A percentile compares a stretch with the other conserved stretches of the same genome.
Conservation (phyloP, 2,797 vertebrate genomes). For the Enteromius unitaeniatus region DNA sequence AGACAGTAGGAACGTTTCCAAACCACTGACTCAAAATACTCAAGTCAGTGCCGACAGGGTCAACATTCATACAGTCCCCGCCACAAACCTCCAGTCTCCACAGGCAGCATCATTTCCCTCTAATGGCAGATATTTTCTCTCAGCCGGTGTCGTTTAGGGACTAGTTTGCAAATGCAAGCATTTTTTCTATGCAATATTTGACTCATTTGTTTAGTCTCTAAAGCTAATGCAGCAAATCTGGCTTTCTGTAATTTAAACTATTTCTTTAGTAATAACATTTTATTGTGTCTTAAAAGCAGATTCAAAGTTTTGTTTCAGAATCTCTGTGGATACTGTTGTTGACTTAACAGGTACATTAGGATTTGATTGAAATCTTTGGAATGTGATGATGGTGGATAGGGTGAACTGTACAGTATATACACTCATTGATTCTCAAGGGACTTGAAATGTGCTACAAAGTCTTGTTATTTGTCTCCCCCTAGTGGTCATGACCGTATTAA, state of each 20-base stretch:
- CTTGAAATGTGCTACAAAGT: neutral
- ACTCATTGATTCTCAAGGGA: neutral
- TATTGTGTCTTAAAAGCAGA: constrained; percentile 9
- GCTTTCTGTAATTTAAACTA: neutral
- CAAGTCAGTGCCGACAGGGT: constrained; percentile 44
- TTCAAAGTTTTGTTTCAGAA: neutral
- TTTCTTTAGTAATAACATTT: neutral
- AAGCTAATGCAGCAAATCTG: constrained; percentile 22
- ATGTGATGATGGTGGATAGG: constrained; percentile 19
- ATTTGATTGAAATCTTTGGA: constrained; percentile 15
- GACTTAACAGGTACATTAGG: constrained; percentile 5
- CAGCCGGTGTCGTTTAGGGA: neutral
- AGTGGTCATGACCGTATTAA: neutral
- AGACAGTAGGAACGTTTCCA: constrained; percentile 62
- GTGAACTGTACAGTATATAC: constrained; percentile 3
- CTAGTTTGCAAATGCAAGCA: neutral
- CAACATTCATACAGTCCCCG: constrained; percentile 52
- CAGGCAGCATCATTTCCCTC: constrained; percentile 64
- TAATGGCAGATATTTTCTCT: constrained; percentile 13
- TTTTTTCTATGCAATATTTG: constrained; percentile 6
- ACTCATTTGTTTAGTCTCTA: constrained; percentile 41
- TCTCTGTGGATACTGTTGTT: constrained; percentile 1
- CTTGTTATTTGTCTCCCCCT: constrained; percentile 44
- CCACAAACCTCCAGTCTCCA: constrained; percentile 59
- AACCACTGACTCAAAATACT: constrained; percentile 75